These are phyloP conservation scores for Periparus ater DNA, from an alignment of 2,797 vertebrate genomes.

Conservation along the genomic window DNA sequence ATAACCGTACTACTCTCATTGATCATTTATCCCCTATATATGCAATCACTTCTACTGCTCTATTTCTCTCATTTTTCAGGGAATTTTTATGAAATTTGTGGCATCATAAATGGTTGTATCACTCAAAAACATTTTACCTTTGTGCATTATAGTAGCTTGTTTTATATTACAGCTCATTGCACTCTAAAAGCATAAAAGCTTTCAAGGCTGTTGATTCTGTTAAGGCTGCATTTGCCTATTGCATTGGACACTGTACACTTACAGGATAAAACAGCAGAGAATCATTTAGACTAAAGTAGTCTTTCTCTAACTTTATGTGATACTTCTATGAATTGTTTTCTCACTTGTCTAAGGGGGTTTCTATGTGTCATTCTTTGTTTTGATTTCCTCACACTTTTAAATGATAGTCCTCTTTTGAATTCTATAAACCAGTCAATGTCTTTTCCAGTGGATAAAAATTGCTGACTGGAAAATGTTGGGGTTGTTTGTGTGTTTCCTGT, in stretches of 20 bases:
- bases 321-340: background rate
- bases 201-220: background rate
- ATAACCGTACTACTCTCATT: background rate
- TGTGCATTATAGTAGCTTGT: background rate
- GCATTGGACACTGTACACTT: background rate
- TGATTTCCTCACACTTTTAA: background rate
- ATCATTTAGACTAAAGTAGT: background rate
- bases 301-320: background rate
- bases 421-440: background rate
- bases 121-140: background rate
- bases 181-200: background rate
- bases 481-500: accelerated
- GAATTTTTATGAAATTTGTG: background rate
- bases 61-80: background rate
- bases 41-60: background rate
- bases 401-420: background rate
- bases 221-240: background rate
- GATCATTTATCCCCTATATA: background rate
- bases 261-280: background rate
- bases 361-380: background rate
- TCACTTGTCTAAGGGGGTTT: background rate
- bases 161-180: background rate
- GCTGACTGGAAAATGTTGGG: background rate
- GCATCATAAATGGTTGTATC: background rate
- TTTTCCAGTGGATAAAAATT: background rate